phyloP scores from a whole-genome alignment of 2,113 vertebrate species.

The Asarcornis scutulata region DNA sequence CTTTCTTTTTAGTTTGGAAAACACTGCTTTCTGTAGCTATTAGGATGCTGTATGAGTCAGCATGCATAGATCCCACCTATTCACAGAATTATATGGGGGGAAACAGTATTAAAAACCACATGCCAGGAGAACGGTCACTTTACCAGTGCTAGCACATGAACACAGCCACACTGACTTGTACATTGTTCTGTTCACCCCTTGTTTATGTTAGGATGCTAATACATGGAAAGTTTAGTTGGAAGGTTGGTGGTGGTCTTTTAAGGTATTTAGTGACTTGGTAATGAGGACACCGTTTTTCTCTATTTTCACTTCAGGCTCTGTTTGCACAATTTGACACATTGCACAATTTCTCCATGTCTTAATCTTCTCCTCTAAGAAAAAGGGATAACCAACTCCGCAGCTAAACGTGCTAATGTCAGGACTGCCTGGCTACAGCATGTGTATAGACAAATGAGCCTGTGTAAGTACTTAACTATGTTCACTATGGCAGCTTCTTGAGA shows the following conservation, averaged over 20 bases:
- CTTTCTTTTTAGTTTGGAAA: not conserved
- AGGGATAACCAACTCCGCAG: not conserved
- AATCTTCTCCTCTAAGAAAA: not conserved
- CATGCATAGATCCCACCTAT: not conserved
- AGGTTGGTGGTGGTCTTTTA: not conserved
- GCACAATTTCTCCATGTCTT: not conserved
- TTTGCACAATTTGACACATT: not conserved
- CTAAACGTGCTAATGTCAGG: not conserved
- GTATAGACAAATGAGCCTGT: not conserved
- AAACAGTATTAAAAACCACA: not conserved
- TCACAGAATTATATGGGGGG: not conserved
- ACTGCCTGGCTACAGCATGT: rapidly evolving
- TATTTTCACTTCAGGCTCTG: not conserved
- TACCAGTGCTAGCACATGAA: not conserved
- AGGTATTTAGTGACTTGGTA: not conserved
- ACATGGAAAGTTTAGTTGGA: not conserved
- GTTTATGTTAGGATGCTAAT: not conserved
- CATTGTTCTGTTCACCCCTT: not conserved
- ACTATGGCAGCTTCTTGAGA: not conserved
- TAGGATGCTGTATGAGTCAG: not conserved
- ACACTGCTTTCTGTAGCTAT: conserved; percentile 6
- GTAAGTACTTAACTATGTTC: not conserved
- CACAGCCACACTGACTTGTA: not conserved
- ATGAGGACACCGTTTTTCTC: not conserved
- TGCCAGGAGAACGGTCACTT: not conserved